Evolutionary conservation across 2,888 invertebrate genomes (phyloP).

Genomic region (Neoascia interrupta): DNA sequence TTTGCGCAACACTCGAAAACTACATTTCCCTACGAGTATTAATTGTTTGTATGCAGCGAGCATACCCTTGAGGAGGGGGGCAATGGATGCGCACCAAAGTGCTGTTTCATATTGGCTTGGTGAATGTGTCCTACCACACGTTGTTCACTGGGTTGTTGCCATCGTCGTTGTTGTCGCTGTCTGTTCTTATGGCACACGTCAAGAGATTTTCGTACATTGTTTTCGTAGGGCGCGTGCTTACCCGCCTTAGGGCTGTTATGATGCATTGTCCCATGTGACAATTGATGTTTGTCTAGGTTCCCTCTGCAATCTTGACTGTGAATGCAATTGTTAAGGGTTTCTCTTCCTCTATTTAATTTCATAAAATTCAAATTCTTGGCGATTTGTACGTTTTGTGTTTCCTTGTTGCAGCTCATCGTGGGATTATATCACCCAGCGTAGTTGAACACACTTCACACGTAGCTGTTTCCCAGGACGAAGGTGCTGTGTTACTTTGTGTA

Average conservation of each 20-base stretch:
- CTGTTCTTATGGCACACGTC: no score
- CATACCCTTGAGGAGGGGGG: constrained; percentile 46
- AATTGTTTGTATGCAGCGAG: constrained; percentile 63
- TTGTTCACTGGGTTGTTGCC: neutral
- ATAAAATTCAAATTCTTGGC: constrained; percentile 4
- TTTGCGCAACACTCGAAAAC: constrained; percentile 68
- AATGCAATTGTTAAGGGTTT: neutral
- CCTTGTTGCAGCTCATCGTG: constrained; percentile 85
- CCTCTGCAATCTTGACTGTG: constrained; percentile 29
- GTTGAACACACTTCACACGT: constrained; percentile 86
- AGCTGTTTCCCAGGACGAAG: constrained; percentile 86
- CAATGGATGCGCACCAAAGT: constrained; percentile 19
- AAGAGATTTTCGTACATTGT: constrained; percentile 38
- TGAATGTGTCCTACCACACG: constrained; percentile 5
- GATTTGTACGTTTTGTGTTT: neutral
- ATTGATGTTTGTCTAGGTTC: constrained; percentile 25
- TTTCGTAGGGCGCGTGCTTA: constrained; percentile 22
- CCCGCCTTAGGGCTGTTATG: constrained; percentile 13
- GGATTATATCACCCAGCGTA: constrained; percentile 86
- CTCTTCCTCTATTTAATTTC: constrained; percentile 13
- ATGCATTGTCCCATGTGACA: constrained; percentile 44
- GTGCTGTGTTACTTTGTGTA: constrained; percentile 87
- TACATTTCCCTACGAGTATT: constrained; percentile 56
- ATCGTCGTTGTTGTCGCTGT: no score
- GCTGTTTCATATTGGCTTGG: constrained; percentile 39